Evolutionary conservation across 2,888 invertebrate species (phyloP), one percentile per base, ranked within the genome.

Genomic region (Drosophila quinaria): DNA sequence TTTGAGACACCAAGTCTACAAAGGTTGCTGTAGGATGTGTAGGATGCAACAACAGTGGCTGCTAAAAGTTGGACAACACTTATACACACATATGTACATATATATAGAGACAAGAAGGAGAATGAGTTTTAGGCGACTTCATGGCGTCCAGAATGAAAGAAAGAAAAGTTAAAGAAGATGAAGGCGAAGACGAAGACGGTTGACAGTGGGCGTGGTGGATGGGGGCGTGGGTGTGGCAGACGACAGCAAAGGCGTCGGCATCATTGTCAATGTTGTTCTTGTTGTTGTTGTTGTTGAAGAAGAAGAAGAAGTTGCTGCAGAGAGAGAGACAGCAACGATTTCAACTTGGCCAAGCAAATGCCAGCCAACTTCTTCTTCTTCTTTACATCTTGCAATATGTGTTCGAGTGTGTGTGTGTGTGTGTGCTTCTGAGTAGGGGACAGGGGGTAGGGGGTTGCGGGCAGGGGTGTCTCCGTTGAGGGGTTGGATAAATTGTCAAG

Each of bases 401-500:
- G 2, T 5, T 8, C 6, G 1, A 4, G 17, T 10, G 17, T 41
- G 17, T 41, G 22, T 42, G 11, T 44, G 13, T 44, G 22, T 22
- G 19, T 64, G 47, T 13, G 11, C 5, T 37, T 37, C 6, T 37
- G 6, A 22, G 46, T 33, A 6, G 35, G 51, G 52, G 17, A 44
- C 50, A 29, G 39, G 33, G 52, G 17, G 47, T 52, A 29, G 39
- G 33, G 51, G 47, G n/a, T 13, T 11, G 25, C 4, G n/a, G 11
- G 25, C 13, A 4, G n/a, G 25, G 11, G 37, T n/a, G 46, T 17
- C 61, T 9, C 19, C 59, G 9, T 25, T 59, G 47, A 60, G 54
- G 66, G 52, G 52, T 63, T 63, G 63, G 17, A 55, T 35, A 81
- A 79, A 80, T 75, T 87, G 84, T 80, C 84, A 88, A 88, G 85